phyloP scores from a whole-genome alignment of 2,113 vertebrate genomes.

The Hystrix brachyura region DNA sequence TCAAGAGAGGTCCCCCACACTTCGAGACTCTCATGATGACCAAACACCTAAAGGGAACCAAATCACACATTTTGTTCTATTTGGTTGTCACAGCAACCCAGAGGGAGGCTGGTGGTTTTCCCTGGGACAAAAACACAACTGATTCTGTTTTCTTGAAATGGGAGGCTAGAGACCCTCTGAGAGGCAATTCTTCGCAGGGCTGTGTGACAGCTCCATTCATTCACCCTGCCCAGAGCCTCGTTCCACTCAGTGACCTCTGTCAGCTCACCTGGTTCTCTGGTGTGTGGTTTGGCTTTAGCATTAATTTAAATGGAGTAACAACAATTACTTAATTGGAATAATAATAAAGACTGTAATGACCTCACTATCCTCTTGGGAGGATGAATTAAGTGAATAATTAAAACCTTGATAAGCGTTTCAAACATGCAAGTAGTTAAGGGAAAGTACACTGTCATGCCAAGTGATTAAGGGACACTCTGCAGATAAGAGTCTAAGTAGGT shows the following conservation, averaged over 20 bases:
- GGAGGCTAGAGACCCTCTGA: background rate
- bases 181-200: background rate
- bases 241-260: background rate
- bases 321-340: conserved; percentile 72
- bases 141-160: background rate
- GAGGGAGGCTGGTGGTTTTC: background rate
- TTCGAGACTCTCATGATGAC: background rate
- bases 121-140: background rate
- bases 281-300: conserved; percentile 33
- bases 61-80: background rate
- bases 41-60: background rate
- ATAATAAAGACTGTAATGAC: conserved; percentile 71
- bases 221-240: background rate
- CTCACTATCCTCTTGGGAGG: conserved; percentile 58
- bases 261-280: background rate
- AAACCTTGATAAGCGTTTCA: conserved; percentile 65
- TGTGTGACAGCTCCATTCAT: too few species aligned
- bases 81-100: background rate
- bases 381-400: conserved; percentile 71
- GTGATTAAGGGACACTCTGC: background rate
- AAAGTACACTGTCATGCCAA: background rate
- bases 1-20: background rate
- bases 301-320: conserved; percentile 62
- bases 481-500: background rate
- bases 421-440: conserved; percentile 18